phyloP scores from a whole-genome alignment of 2,888 invertebrate genomes.

The Chrysolina haemoptera region DNA sequence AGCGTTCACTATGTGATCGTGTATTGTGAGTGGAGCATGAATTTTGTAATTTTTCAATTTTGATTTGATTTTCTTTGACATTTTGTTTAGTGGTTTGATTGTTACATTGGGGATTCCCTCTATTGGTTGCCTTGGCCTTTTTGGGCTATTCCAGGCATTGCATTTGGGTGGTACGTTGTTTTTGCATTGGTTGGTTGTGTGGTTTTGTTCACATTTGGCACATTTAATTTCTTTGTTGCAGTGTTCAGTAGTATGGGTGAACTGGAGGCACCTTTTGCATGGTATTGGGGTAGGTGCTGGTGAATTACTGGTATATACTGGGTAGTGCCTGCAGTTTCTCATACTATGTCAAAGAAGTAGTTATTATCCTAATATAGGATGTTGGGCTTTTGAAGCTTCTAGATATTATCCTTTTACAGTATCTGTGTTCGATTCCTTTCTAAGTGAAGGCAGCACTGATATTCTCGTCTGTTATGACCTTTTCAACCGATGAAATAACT shows the following conservation, averaged over 20 bases:
- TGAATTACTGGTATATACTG: not conserved
- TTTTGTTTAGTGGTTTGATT: not conserved
- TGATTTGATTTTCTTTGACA: not conserved
- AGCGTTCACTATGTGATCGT: conserved; percentile 32
- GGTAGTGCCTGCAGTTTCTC: conserved; percentile 26
- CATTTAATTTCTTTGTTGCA: conserved; percentile 19
- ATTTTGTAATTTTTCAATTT: conserved; percentile 21
- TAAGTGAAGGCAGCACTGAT: conserved; percentile 25
- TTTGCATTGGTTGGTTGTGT: not conserved
- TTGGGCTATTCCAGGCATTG: not conserved
- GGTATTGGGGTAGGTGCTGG: not conserved
- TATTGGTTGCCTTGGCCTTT: not conserved
- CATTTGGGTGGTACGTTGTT: conserved; percentile 7
- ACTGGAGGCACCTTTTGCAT: not conserved
- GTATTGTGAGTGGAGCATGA: conserved; percentile 32
- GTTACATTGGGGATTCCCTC: not conserved
- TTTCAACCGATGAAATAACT: conserved; percentile 30
- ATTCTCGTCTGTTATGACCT: conserved; percentile 11
- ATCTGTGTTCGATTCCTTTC: conserved; percentile 25
- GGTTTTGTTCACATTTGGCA: conserved; percentile 22
- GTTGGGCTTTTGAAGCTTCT: conserved; percentile 19
- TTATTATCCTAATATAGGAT: conserved; percentile 29
- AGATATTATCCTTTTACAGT: conserved; percentile 29
- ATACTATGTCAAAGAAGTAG: conserved; percentile 6
- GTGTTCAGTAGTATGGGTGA: not conserved